Evolutionary conservation across 1,140 invertebrate species (phyloP).

Genomic region (Brachystomella parvula): DNA sequence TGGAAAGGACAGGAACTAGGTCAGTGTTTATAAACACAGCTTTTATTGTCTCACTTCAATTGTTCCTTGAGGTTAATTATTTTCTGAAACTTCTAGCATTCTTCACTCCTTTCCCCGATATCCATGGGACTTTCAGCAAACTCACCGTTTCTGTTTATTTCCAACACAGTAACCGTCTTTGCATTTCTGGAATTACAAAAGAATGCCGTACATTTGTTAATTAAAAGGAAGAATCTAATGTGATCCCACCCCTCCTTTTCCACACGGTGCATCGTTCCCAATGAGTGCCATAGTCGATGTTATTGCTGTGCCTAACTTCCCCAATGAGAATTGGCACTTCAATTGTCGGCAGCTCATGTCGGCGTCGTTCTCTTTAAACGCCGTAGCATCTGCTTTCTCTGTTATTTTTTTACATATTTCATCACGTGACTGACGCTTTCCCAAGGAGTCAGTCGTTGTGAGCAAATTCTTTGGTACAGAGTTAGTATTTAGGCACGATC

Average conservation of each 20-base stretch:
- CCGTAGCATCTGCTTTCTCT: background rate
- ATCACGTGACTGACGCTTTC: background rate
- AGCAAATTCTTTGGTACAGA: background rate
- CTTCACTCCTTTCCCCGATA: too few relatives aligned
- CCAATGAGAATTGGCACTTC: background rate
- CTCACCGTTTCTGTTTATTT: slow-evolving; percentile 3
- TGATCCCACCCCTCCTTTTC: background rate
- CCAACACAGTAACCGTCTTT: slow-evolving; percentile 2
- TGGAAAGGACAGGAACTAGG: too few relatives aligned
- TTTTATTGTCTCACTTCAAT: too few relatives aligned
- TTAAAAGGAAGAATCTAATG: background rate
- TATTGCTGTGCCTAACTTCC: background rate
- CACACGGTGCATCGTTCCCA: background rate
- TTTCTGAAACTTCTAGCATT: too few relatives aligned
- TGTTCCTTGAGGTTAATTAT: too few relatives aligned
- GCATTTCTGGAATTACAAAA: background rate
- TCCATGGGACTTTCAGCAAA: too few relatives aligned
- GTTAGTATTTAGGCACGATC: background rate
- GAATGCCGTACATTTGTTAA: background rate
- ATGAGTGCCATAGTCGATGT: background rate
- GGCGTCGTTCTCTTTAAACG: background rate
- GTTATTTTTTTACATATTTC: background rate
- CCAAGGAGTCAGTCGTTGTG: background rate
- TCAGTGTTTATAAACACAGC: too few relatives aligned
- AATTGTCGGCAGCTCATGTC: background rate